phyloP scores from a whole-genome alignment of 2,888 invertebrate species.

The Xanthia icteritia region DNA sequence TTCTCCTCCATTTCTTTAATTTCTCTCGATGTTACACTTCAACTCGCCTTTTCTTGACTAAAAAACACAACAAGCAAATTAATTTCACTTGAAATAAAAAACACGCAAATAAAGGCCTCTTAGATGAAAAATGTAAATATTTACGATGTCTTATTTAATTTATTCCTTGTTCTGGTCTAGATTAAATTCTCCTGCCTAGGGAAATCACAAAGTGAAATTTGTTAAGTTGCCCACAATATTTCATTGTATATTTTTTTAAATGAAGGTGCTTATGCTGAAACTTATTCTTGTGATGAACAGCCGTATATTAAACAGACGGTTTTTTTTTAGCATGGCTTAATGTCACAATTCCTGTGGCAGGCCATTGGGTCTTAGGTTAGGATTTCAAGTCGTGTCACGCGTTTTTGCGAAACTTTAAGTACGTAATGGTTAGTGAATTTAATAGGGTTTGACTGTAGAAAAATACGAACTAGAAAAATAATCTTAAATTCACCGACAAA shows the following conservation, averaged over 20 bases:
- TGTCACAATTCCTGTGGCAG: not conserved
- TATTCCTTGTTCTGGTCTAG: conserved; percentile 38
- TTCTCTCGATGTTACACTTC: not conserved
- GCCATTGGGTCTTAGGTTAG: not conserved
- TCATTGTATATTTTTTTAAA: conserved; percentile 43
- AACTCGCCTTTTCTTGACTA: too few relatives aligned
- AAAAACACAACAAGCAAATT: not conserved
- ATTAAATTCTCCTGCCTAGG: conserved; percentile 51
- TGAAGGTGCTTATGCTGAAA: conserved; percentile 30
- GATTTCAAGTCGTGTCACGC: not conserved
- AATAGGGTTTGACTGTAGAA: not conserved
- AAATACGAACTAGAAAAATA: too few relatives aligned
- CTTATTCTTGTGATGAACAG: conserved; percentile 31
- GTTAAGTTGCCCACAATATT: conserved; percentile 39
- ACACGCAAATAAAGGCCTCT: conserved; percentile 5
- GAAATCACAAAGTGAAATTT: conserved; percentile 56
- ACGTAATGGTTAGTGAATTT: not conserved
- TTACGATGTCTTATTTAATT: conserved; percentile 45
- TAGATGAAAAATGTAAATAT: conserved; percentile 46
- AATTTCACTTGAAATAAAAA: conserved; percentile 17
- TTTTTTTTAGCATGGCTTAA: not conserved
- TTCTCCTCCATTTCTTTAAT: not conserved
- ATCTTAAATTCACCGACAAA: not conserved
- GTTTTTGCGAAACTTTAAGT: not conserved
- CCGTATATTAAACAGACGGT: not conserved